These are phyloP conservation scores for Hydrotaea cyrtoneurina DNA, from an alignment of 2,888 invertebrate genomes.

Conservation along the genomic window DNA sequence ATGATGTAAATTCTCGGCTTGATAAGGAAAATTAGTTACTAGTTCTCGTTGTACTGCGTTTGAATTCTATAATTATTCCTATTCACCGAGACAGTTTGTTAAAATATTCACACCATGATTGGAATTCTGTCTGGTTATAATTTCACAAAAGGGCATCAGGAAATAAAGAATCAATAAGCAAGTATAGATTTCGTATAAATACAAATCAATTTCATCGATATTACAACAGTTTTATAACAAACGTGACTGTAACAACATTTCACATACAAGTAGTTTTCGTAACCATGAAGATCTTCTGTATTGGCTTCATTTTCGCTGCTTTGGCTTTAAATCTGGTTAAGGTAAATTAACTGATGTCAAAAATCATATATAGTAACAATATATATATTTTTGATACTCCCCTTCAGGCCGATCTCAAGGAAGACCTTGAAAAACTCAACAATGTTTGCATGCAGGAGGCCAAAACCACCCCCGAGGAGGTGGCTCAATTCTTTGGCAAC, in stretches of 20 bases:
- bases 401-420: neutral
- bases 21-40: no score
- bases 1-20: no score
- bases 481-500: constrained; percentile 69
- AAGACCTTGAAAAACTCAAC: neutral
- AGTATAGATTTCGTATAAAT: neutral
- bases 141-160: no score
- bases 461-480: constrained; percentile 70
- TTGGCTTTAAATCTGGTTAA: neutral
- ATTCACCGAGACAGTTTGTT: no score
- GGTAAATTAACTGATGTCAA: neutral
- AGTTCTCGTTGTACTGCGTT: no score
- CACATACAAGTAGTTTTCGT: no score
- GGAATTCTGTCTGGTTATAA: no score
- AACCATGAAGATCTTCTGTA: constrained; percentile 21
- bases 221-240: neutral
- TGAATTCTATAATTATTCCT: no score
- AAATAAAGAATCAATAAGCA: neutral
- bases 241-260: neutral
- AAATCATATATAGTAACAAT: neutral
- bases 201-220: neutral
- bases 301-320: neutral
- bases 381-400: neutral
- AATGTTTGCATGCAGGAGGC: constrained; percentile 71
- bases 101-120: no score